Evolutionary conservation across 2,888 invertebrate species (phyloP).

Genomic region (Adela reaumurella): DNA sequence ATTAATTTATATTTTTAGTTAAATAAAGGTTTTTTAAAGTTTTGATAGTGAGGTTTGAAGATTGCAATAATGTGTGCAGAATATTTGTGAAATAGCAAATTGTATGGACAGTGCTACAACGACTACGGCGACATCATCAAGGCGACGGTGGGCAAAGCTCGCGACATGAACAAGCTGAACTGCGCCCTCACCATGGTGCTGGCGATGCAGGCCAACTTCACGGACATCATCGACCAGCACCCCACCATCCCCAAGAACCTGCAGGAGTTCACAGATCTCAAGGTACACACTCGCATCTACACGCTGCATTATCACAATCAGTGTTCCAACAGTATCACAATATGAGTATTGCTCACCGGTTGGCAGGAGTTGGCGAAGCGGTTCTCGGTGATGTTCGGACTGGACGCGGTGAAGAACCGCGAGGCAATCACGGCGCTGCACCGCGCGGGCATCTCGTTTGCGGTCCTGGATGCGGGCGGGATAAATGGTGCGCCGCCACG

Average conservation of each 20-base stretch:
- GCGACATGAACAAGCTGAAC: slow-evolving; percentile 95
- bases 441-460: slow-evolving; percentile 89
- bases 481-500: slow-evolving; percentile 78
- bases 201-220: slow-evolving; percentile 85
- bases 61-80: too few relatives aligned
- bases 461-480: slow-evolving; percentile 55
- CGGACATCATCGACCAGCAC: slow-evolving; percentile 56
- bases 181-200: slow-evolving; percentile 93
- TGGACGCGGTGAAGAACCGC: slow-evolving; percentile 94
- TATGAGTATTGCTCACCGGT: too few relatives aligned
- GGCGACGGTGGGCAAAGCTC: slow-evolving; percentile 91
- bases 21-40: too few relatives aligned
- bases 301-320: too few relatives aligned
- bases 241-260: slow-evolving; percentile 56
- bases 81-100: too few relatives aligned
- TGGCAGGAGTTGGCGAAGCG: slow-evolving; percentile 88
- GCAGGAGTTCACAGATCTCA: slow-evolving; percentile 85
- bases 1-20: too few relatives aligned
- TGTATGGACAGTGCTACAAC: slow-evolving; percentile 74
- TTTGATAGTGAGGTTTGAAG: too few relatives aligned
- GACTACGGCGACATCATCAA: slow-evolving; percentile 99
- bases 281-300: too few relatives aligned
- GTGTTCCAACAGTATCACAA: too few relatives aligned
- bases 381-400: slow-evolving; percentile 94
- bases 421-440: slow-evolving; percentile 95